phyloP scores from a whole-genome alignment of 2,888 invertebrate species.

The Catocala nupta region DNA sequence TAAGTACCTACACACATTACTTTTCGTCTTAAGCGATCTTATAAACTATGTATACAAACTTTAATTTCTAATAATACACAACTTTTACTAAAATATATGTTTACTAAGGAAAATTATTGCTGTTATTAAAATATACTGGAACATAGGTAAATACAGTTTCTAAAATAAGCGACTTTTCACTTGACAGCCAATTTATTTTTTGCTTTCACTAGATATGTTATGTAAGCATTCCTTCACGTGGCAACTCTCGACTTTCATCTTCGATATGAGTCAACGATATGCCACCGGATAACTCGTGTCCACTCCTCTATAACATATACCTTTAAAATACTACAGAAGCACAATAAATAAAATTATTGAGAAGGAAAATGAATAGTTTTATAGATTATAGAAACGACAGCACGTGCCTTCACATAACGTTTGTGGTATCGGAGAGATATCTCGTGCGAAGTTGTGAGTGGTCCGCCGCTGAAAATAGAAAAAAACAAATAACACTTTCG shows the following conservation, averaged over 20 bases:
- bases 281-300: slow-evolving; percentile 23
- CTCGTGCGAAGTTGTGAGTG: slow-evolving; percentile 40
- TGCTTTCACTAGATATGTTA: slow-evolving; percentile 42
- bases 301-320: slow-evolving; percentile 14
- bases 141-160: slow-evolving; percentile 5
- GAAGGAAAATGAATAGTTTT: slow-evolving; percentile 31
- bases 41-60: background rate
- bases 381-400: slow-evolving; percentile 43
- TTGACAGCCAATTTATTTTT: slow-evolving; percentile 41
- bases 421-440: slow-evolving; percentile 60
- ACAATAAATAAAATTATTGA: slow-evolving; percentile 18
- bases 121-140: background rate
- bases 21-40: too few species aligned
- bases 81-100: background rate
- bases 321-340: slow-evolving; percentile 7
- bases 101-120: background rate
- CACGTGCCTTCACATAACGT: slow-evolving; percentile 77
- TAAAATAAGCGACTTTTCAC: slow-evolving; percentile 11
- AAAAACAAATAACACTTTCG: slow-evolving; percentile 66
- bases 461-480: slow-evolving; percentile 31
- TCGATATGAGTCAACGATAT: slow-evolving; percentile 16
- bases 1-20: too few species aligned
- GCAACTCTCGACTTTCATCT: slow-evolving; percentile 30
- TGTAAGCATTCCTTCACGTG: slow-evolving; percentile 39
- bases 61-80: background rate